These are phyloP conservation scores for Megaceryle maxima DNA, from an alignment of 2,113 vertebrate species.

Conservation along the genomic window DNA sequence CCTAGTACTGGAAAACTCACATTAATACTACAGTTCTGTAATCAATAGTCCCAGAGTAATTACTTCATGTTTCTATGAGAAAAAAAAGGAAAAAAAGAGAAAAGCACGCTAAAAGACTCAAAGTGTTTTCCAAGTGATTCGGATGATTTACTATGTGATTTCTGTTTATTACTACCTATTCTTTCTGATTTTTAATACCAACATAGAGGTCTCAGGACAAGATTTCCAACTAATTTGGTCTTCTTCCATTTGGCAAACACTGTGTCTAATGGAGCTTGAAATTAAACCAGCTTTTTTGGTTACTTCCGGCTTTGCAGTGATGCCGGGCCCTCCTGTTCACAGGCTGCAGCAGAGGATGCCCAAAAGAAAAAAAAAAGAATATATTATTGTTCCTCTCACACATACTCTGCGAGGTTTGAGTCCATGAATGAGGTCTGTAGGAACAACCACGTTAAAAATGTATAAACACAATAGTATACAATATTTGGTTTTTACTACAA, in stretches of 20 bases:
- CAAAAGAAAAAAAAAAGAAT: background rate
- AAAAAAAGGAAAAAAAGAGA: background rate
- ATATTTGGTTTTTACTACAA: background rate
- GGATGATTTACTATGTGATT: background rate
- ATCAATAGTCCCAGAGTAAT: slow-evolving; percentile 25
- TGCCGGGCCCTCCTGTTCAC: background rate
- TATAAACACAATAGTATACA: background rate
- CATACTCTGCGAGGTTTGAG: background rate
- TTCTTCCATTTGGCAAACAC: slow-evolving; percentile 49
- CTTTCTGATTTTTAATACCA: slow-evolving; percentile 38
- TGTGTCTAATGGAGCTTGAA: slow-evolving; percentile 52
- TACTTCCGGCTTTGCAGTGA: slow-evolving; percentile 39
- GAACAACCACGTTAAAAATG: background rate
- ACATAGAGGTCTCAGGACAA: slow-evolving; percentile 8
- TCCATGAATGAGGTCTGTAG: background rate
- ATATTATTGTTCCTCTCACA: background rate
- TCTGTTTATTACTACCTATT: slow-evolving; percentile 22
- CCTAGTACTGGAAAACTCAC: background rate
- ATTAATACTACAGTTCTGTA: slow-evolving; percentile 6
- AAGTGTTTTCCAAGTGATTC: slow-evolving; percentile 26
- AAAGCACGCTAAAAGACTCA: background rate
- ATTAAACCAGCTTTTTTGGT: slow-evolving; percentile 61
- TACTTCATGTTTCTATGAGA: background rate
- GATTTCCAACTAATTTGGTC: slow-evolving; percentile 37
- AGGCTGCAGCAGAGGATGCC: background rate